A percentile compares a stretch with the other conserved stretches of the same genome.
These are phyloP conservation scores for Catharus bicknelli DNA, from an alignment of 2,113 vertebrate species.

Conservation along the genomic window DNA sequence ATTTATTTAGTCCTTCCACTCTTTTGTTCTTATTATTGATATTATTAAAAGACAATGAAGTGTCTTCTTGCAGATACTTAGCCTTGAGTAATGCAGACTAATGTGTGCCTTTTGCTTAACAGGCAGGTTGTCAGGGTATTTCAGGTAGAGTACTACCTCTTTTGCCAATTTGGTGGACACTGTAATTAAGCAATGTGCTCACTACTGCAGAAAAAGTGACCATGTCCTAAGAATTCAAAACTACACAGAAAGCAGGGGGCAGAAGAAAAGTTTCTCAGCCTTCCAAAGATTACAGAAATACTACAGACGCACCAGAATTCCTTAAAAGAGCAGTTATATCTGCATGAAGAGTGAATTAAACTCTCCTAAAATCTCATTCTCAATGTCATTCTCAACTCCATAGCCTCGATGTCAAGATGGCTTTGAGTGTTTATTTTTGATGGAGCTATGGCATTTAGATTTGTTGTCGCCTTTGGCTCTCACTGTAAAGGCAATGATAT, in stretches of 20 bases:
- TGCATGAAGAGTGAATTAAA: slow-evolving; percentile 42
- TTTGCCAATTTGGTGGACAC: neutral
- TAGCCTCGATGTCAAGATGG: neutral
- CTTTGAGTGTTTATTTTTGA: slow-evolving; percentile 45
- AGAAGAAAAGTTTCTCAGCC: neutral
- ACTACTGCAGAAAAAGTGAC: neutral
- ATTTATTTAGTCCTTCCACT: neutral
- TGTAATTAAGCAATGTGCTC: neutral
- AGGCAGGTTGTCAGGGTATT: neutral
- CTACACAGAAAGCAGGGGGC: neutral
- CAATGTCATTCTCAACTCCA: slow-evolving; percentile 14
- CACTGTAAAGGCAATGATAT: slow-evolving; percentile 23
- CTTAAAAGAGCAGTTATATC: slow-evolving; percentile 17
- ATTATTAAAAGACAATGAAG: neutral
- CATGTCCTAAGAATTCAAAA: neutral
- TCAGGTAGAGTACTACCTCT: neutral
- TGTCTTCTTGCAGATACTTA: neutral
- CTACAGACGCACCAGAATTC: neutral
- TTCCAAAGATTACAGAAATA: neutral
- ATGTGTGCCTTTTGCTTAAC: neutral
- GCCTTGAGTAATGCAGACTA: neutral
- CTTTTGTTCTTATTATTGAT: neutral
- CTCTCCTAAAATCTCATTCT: slow-evolving; percentile 40
- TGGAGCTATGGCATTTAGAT: slow-evolving; percentile 25
- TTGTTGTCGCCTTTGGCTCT: slow-evolving; percentile 46